Base-by-base conservation (phyloP, 92 coral and sea anemone species). In the Palythoa grandiflora region DNA sequence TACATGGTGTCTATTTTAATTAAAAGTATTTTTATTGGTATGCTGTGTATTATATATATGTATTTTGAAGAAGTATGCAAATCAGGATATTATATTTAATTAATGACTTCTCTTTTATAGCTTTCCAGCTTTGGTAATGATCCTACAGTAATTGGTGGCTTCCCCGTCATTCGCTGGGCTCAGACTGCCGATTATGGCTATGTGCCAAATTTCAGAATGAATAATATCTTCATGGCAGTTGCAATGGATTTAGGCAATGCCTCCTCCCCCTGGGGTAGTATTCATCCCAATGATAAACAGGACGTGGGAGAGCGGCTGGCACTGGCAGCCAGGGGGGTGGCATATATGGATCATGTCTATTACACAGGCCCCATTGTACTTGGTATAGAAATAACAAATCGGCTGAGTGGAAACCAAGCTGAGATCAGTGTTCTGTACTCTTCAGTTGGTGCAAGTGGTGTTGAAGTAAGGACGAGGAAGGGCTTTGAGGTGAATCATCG, bases 161-260 rank as follows among this genome's bases (percentile, higher is more conserved):
- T 97, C 81, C 94, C 99, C 8, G 91, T 89, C 84, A 93, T 97
- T 36, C 99, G 99, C 79, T 97, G 99, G 99, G 98, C 98, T 13
- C 99, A 97, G 91, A 97, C 99, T 15, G 98, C 98, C 20, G 89
- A 94, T 78, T 95, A 94, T 55, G 99, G 99, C 84, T 95, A 91
- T 77, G 99, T 94, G 21, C 99, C 99, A 1, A 97, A 97, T 76
- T 80, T 86, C 57, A 91, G 91, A 50, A 88, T 93, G 88, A 89
- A 84, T 66, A 92, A 83, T 61, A 98, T 97, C 60, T 97, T 97
- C 88, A 97, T 97, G 99, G 99, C 99, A 1, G 98, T 97, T 38
- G 91, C 99, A 9, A 88, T 97, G 96, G 99, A 97, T 85, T 92
- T 97, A 47, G 99, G 99, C 4, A 97, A 97, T 76, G 93, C 90